Conservation (phyloP, 1,140 invertebrate genomes). For the Diuraphis noxia region DNA sequence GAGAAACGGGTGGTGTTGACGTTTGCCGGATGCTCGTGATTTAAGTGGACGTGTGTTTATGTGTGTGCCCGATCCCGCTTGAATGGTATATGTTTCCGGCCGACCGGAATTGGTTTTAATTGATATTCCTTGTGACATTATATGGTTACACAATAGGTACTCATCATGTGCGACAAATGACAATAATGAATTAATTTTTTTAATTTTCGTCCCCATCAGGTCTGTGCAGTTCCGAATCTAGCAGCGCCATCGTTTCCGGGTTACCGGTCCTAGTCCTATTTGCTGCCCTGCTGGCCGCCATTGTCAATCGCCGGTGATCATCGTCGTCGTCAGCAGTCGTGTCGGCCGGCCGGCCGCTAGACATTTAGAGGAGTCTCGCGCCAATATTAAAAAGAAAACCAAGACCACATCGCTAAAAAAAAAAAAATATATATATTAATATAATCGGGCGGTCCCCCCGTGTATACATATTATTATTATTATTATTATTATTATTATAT, state of each 20-base stretch:
- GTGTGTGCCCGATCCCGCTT: neutral
- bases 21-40: constrained; percentile 10
- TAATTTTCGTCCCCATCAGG: neutral
- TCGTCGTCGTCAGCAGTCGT: constrained; percentile 1
- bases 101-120: neutral
- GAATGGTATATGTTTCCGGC: neutral
- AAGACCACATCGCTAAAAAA: neutral
- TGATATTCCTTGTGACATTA: neutral
- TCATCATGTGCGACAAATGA: neutral
- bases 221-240: constrained; percentile 35
- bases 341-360: neutral
- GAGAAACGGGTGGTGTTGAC: neutral
- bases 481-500: constrained; percentile 23
- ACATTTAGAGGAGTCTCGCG: neutral
- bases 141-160: neutral
- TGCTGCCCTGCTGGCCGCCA: neutral
- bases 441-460: neutral
- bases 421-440: neutral
- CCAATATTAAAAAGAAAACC: neutral
- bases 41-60: neutral
- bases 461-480: neutral
- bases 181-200: neutral
- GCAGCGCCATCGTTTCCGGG: neutral
- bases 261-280: neutral
- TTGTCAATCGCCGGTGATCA: constrained; percentile 19